Evolutionary conservation across 2,797 vertebrate species (phyloP), one percentile per base, ranked within the genome.

Genomic region (Arnoldichthys spilopterus): DNA sequence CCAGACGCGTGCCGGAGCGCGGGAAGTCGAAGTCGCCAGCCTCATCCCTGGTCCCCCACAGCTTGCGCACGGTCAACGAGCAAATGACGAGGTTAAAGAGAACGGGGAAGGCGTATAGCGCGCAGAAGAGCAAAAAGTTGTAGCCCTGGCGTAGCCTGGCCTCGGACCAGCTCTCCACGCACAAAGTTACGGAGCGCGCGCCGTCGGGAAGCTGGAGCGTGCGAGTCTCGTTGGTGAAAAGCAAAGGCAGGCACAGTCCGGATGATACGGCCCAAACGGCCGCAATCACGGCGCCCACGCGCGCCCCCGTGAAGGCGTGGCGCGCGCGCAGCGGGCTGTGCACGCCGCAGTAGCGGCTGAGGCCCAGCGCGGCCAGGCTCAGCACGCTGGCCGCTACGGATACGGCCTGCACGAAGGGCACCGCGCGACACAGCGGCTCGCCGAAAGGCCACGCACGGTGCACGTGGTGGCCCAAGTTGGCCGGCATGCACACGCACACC

Each of bases 401-500:
- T 8, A 91, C 89, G 3, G 91, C 91, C 80, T 92, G 91, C 40
- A 92, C 89, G 59, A 92, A 92, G 1, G 91, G 91, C 26, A 92
- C 91, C 3, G 90, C 84, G 1, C 90, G 87, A 47, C 91, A 92
- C 85, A 92, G 30, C 20, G 90, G 85, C 76, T 89, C 90, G 3
- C 91, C 91, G 67, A 92, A 91, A 56, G 91, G 88, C 91, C 91
- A 92, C 3, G 85, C 90, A 72, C 89, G 90, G 80, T 91, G 88
- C 6, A 92, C 87, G 85, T 92, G 89, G 62, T 89, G 91, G 5
- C 87, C 89, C 34, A 91, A 83, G 43, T 90, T 92, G 0, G 91
- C 91, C 0, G 91, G 91, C 91, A 92, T 92, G 74, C 91, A 92
- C 34, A 92, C 86, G 62, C 90, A 91, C 64, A 92, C 90, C 70